Evolutionary conservation across 53 echinoderm and acorn worm species (phyloP).

Genomic region (Hippasteria phrygiana): DNA sequence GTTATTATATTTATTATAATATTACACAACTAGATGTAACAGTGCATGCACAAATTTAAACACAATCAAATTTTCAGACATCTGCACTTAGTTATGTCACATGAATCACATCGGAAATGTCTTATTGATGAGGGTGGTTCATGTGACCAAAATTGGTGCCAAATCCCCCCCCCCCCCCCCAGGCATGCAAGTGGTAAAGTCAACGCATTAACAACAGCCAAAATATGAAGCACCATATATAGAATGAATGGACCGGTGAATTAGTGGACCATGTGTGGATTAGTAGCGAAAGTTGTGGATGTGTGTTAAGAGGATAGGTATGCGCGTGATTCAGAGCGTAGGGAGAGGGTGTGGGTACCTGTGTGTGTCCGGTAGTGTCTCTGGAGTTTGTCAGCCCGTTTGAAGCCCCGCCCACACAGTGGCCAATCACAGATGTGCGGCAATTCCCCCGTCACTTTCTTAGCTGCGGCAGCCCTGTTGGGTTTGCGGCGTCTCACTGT

Average conservation of each 20-base stretch:
- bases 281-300: background rate
- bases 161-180: no score
- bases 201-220: slow-evolving; percentile 39
- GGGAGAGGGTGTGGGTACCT: slow-evolving; percentile 17
- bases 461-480: background rate
- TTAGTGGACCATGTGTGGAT: background rate
- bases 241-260: background rate
- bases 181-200: slow-evolving; percentile 8
- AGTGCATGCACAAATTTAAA: no score
- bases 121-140: no score
- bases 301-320: no score
- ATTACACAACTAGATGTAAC: no score
- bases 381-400: slow-evolving; percentile 58
- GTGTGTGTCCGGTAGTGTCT: slow-evolving; percentile 67
- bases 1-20: no score
- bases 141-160: no score
- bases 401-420: slow-evolving; percentile 62
- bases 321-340: no score
- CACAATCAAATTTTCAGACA: no score
- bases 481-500: slow-evolving; percentile 53
- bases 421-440: slow-evolving; percentile 66
- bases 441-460: slow-evolving; percentile 43
- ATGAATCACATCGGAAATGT: no score
- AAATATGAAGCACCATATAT: slow-evolving; percentile 20
- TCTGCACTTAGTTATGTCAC: no score